phyloP scores from a whole-genome alignment of 1,140 invertebrate genomes.

The Agraylea sexmaculata region DNA sequence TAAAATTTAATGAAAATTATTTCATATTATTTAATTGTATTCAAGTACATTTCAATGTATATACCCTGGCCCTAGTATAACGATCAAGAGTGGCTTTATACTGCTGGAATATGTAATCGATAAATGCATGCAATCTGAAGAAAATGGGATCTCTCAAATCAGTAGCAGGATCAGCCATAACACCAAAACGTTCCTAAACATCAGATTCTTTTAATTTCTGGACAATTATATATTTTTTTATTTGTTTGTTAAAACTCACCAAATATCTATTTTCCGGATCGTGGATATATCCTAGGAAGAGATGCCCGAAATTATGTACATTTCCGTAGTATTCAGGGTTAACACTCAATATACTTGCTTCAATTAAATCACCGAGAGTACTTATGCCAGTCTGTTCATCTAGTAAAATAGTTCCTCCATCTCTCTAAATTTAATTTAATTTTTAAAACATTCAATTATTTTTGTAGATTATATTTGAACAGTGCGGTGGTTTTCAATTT shows the following conservation, averaged over 20 bases:
- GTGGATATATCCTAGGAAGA: constrained; percentile 52
- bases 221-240: neutral
- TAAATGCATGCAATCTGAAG: constrained; percentile 71
- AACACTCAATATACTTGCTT: constrained; percentile 56
- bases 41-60: constrained; percentile 1
- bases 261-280: constrained; percentile 60
- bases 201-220: too few relatives aligned
- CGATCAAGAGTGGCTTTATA: constrained; percentile 57
- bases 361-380: constrained; percentile 66
- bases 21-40: constrained; percentile 1
- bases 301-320: constrained; percentile 58
- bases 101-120: constrained; percentile 68
- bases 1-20: constrained; percentile 12
- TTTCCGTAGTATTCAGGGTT: constrained; percentile 60
- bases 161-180: constrained; percentile 58
- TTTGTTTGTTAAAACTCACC: constrained; percentile 30
- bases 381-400: constrained; percentile 64
- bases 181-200: constrained; percentile 37
- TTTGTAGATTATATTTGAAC: too few relatives aligned
- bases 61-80: constrained; percentile 34
- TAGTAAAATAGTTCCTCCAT: constrained; percentile 37
- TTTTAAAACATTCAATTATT: too few relatives aligned
- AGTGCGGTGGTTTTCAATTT: too few relatives aligned
- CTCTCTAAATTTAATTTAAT: constrained; percentile 15
- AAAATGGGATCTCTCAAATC: constrained; percentile 75